Percentiles rank a stretch among this genome's conserved stretches.
Evolutionary conservation across 1,140 invertebrate species (phyloP).

Genomic region (Drosophila nigromelanica): DNA sequence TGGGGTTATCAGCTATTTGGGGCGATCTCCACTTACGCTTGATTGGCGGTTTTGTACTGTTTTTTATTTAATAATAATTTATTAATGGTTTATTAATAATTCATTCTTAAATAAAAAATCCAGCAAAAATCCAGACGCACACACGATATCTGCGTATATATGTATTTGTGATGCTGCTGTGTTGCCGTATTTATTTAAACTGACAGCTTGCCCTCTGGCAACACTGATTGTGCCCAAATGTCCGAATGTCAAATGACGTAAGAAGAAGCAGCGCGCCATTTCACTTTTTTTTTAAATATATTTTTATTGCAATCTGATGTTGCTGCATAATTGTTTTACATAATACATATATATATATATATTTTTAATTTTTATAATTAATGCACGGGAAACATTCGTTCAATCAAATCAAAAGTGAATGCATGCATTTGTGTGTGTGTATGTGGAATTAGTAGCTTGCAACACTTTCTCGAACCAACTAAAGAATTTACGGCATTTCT

Average conservation of each 20-base stretch:
- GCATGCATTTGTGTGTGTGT: constrained; percentile 34
- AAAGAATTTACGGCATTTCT: constrained; percentile 51
- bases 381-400: constrained; percentile 66
- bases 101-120: constrained; percentile 84
- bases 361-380: constrained; percentile 63
- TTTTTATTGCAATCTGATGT: constrained; percentile 65
- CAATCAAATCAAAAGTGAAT: constrained; percentile 76
- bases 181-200: constrained; percentile 33
- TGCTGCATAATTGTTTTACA: constrained; percentile 62
- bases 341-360: constrained; percentile 62
- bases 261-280: constrained; percentile 23
- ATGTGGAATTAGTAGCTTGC: constrained; percentile 64
- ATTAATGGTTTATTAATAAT: constrained; percentile 80
- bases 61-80: constrained; percentile 84
- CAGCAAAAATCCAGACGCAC: constrained; percentile 82
- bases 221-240: constrained; percentile 3
- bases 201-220: constrained; percentile 37
- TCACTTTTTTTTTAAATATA: constrained; percentile 21
- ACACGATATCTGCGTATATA: constrained; percentile 58
- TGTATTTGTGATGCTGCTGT: constrained; percentile 38
- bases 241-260: constrained; percentile 14
- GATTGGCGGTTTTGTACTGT: constrained; percentile 73
- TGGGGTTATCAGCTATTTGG: background rate
- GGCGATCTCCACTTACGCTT: constrained; percentile 38
- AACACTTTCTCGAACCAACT: constrained; percentile 48